Evolutionary conservation across 2,888 invertebrate species (phyloP), one percentile per base, ranked within the genome.

Genomic region (Eustalomyia histrio): DNA sequence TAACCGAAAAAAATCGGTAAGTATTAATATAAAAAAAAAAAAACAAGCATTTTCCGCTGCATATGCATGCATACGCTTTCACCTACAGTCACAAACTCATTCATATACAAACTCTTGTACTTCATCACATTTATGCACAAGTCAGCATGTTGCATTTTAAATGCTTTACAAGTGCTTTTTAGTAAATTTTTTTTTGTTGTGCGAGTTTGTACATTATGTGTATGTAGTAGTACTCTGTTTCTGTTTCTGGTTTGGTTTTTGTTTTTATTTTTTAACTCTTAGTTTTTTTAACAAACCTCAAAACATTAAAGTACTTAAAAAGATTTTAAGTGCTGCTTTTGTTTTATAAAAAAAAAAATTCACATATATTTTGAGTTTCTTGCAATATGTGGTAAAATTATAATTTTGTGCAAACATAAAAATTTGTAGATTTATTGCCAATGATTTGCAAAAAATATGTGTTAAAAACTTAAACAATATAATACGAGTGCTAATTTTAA

Each of bases 121-220:
- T 73, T 71, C 75, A 64, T 75, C 61, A 76, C 61, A 68, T 69
- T 65, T 73, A 64, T 76, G 72, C 68, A 58, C 67, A 68, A 43
- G 76, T 76, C 80, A 80, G 67, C 71, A 80, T 82, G 79, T 76
- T 82, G 82, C 86, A 85, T 85, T 87, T 86, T 79, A 86, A 87
- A 86, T 86, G 83, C 84, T 86, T 87, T 83, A 84, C 87, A 81
- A 85, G 84, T 83, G 76, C 65, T 73, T 80, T 75, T 76, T 57
- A 17, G 43, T 50, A 73, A 72, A 78, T 57, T 63, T 29, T 29
- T 29, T 29, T 29, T 29, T 29, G 3, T 29, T 29, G 29, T 7
- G 7, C 29, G 29, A 29, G 4, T 29, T 29, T 29, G 7, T 29
- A 6, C 29, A 29, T 29, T 7, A 29, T 29, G 29, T 29, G 7